These are phyloP conservation scores for Aphaenogaster floridana DNA, from an alignment of 1,140 invertebrate genomes.

Conservation along the genomic window DNA sequence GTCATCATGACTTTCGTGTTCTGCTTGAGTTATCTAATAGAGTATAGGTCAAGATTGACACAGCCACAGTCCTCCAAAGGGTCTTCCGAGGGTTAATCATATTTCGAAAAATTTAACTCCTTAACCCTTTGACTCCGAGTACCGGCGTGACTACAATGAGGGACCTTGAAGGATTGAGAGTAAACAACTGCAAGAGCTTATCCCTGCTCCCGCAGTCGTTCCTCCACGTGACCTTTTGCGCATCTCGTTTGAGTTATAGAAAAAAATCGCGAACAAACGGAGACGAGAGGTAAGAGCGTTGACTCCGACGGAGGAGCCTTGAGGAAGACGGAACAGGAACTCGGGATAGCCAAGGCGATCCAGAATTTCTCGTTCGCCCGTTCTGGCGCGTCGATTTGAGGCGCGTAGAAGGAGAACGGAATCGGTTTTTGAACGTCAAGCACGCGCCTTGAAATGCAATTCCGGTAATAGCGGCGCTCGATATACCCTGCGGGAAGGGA, in stretches of 20 bases:
- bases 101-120: background rate
- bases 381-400: conserved; percentile 23
- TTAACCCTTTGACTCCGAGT: background rate
- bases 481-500: conserved; percentile 7
- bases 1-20: too few species aligned
- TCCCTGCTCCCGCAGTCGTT: conserved; percentile 3
- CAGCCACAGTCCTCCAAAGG: too few species aligned
- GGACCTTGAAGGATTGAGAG: background rate
- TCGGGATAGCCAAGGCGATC: conserved; percentile 74
- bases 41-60: too few species aligned
- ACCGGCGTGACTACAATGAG: background rate
- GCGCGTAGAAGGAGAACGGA: background rate
- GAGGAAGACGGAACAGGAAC: conserved; percentile 78
- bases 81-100: background rate
- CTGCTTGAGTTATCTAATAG: too few species aligned
- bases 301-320: conserved; percentile 67
- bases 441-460: conserved; percentile 11
- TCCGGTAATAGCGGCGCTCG: conserved; percentile 34
- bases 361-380: conserved; percentile 63
- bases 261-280: conserved; percentile 39
- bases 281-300: conserved; percentile 58
- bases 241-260: conserved; percentile 26
- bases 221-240: conserved; percentile 34
- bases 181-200: background rate
- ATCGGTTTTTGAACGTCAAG: conserved; percentile 20